Conservation (phyloP, 1,140 invertebrate genomes). For the Hylyphantes graminicola region DNA sequence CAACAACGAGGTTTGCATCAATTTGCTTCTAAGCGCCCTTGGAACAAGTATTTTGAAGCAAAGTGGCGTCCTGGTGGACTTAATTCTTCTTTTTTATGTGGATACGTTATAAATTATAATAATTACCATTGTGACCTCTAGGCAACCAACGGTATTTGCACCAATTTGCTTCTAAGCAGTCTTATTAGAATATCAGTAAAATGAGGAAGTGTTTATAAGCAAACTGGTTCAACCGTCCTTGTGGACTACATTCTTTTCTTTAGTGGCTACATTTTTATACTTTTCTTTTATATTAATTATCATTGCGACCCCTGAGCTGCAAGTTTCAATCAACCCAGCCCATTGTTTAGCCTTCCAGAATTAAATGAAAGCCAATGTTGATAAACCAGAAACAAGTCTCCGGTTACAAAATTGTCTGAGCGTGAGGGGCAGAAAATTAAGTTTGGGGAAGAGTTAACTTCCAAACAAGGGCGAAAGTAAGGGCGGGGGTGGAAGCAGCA, state of each 20-base stretch:
- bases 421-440: conserved; percentile 43
- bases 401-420: conserved; percentile 39
- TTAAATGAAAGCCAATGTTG: conserved; percentile 52
- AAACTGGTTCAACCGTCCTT: background rate
- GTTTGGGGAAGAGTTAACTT: conserved; percentile 37
- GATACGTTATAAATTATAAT: too few relatives aligned
- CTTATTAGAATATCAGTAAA: background rate
- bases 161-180: too few relatives aligned
- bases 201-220: background rate
- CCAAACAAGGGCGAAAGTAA: conserved; percentile 12
- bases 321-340: conserved; percentile 36
- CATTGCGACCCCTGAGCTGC: conserved; percentile 8
- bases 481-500: background rate
- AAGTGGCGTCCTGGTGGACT: background rate
- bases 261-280: too few relatives aligned
- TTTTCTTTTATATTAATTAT: conserved; percentile 6
- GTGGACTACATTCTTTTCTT: too few relatives aligned
- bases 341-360: conserved; percentile 27
- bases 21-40: too few relatives aligned
- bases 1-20: too few relatives aligned
- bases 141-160: background rate
- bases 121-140: conserved; percentile 21
- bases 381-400: conserved; percentile 32
- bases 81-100: too few relatives aligned
- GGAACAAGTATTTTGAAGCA: background rate